phyloP scores from a whole-genome alignment of 2,797 vertebrate genomes.

The Hippocampus kuda region DNA sequence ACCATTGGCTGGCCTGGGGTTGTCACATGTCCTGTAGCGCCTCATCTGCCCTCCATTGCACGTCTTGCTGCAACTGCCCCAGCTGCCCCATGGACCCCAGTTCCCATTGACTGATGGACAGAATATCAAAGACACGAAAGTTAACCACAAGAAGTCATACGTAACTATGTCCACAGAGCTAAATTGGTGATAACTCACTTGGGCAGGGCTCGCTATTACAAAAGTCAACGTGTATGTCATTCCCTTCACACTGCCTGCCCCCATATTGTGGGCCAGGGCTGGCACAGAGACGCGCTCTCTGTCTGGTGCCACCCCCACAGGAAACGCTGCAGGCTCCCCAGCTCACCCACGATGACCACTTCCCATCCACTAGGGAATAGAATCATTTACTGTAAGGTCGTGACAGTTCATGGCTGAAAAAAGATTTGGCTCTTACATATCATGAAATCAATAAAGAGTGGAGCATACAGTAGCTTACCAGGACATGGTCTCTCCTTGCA shows the following conservation, averaged over 20 bases:
- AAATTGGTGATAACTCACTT: slow-evolving; percentile 62
- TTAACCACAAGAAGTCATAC: background rate
- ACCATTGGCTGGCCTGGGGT: slow-evolving; percentile 76
- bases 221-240: slow-evolving; percentile 80
- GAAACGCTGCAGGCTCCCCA: slow-evolving; percentile 88
- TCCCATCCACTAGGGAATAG: slow-evolving; percentile 78
- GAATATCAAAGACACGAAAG: background rate
- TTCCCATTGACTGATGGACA: slow-evolving; percentile 74
- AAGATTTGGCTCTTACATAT: background rate
- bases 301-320: slow-evolving; percentile 84
- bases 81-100: slow-evolving; percentile 88
- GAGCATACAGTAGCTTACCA: slow-evolving; percentile 58
- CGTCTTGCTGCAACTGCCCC: slow-evolving; percentile 85
- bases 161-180: background rate
- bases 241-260: slow-evolving; percentile 84
- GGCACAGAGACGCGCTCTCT: slow-evolving; percentile 80
- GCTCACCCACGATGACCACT: slow-evolving; percentile 83
- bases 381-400: background rate
- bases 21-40: slow-evolving; percentile 84
- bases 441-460: background rate
- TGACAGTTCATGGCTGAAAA: background rate
- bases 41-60: slow-evolving; percentile 85
- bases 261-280: slow-evolving; percentile 77
- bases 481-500: slow-evolving; percentile 82
- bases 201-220: slow-evolving; percentile 92